Conservation (phyloP, 2,797 vertebrate species). For the Siniperca undulata region DNA sequence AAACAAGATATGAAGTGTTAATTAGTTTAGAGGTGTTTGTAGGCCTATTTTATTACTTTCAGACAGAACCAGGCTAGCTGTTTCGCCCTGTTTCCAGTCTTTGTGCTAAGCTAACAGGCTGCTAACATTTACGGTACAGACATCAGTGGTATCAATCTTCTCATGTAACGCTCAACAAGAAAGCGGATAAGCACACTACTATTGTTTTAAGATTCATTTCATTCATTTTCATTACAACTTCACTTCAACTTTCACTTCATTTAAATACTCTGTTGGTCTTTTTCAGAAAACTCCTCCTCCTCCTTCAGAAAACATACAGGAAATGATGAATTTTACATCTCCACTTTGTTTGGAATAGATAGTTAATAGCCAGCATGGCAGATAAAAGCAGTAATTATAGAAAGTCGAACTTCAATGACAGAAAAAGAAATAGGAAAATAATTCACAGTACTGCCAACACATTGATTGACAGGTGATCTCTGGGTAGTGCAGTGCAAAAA, state of each 20-base stretch:
- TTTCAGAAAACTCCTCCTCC: neutral
- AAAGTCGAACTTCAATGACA: conserved; percentile 13
- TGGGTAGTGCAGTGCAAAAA: neutral
- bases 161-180: neutral
- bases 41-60: neutral
- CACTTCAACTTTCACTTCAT: neutral
- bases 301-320: neutral
- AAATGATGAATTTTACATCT: neutral
- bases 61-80: neutral
- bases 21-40: neutral
- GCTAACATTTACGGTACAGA: neutral
- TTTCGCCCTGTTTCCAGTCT: neutral
- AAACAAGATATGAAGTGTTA: no score
- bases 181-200: neutral
- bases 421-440: neutral
- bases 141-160: neutral
- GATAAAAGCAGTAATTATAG: conserved; percentile 11
- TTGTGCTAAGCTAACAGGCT: neutral
- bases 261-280: neutral
- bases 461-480: conserved; percentile 27
- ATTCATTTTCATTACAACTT: neutral
- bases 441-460: conserved; percentile 7
- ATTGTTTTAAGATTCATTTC: neutral
- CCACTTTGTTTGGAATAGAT: conserved; percentile 2
- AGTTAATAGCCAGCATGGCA: neutral